Base-by-base conservation (phyloP, 2,888 invertebrate genomes). In the Andrena fulva region DNA sequence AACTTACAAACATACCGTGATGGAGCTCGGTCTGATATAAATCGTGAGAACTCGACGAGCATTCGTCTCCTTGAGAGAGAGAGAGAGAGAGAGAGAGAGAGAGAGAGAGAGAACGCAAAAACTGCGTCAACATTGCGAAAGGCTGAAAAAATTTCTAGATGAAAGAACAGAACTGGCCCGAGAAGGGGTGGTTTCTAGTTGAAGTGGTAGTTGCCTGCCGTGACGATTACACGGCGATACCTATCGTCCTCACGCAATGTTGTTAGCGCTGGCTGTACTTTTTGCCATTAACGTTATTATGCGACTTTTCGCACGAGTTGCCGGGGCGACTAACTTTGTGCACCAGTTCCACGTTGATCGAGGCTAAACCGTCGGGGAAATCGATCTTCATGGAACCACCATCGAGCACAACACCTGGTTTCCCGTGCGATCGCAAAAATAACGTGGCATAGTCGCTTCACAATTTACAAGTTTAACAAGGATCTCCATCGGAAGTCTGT, bases 211-310 rank as follows among this genome's bases (percentile, higher is more conserved):
- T 79, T 77, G 76, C 80, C 73, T 86, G 82, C 64, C 79, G 72
- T 75, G 82, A 77, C 71, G 59, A 64, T 63, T 35, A 71, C 67
- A 68, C 60, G 60, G 63, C 75, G 81, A 81, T 80, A 81, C 62
- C 69, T 73, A 71, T 56, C 68, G 59, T 67, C 35, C 62, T 80
- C 89, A 89, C 88, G 90, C 91, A 82, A 88, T 78, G 84, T 71
- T 69, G 52, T 69, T 69, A 59, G 63, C 63, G 69, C 29, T 74
- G 74, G 59, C 82, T 73, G 79, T 77, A 87, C 84, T 85, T 85
- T 90, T 79, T 79, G 42, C 80, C 80, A 87, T 89, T 89, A 85
- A 74, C 77, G 82, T 86, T 85, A 90, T 90, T 89, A 89, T 82
- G 78, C 81, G 82, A 75, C 69, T 78, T 82, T 76, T 84, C 82